Percentiles rank a stretch among this genome's conserved stretches.
Conservation (phyloP, 2,797 vertebrate genomes). For the Anableps anableps region DNA sequence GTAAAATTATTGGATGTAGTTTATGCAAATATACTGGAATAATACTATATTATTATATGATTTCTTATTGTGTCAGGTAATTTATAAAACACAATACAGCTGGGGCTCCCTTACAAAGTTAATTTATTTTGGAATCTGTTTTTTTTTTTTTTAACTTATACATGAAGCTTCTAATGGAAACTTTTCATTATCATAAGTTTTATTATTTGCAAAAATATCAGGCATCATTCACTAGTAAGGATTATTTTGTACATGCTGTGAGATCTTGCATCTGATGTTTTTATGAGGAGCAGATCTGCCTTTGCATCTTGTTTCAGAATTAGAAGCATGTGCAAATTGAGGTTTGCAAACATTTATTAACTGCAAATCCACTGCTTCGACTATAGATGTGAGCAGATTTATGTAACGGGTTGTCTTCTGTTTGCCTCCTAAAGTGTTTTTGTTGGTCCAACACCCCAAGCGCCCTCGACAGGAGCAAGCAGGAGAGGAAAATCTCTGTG, state of each 20-base stretch:
- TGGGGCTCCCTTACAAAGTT: neutral
- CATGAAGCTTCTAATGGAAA: neutral
- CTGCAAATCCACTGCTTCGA: conserved; percentile 47
- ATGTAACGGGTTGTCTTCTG: conserved; percentile 44
- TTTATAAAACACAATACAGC: neutral
- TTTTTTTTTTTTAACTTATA: no score
- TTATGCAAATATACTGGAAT: neutral
- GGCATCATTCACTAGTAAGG: no score
- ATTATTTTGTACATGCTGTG: no score
- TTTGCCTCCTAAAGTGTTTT: conserved; percentile 47
- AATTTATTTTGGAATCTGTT: neutral
- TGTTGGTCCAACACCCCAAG: conserved; percentile 46
- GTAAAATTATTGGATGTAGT: neutral
- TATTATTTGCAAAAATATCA: neutral
- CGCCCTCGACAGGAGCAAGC: conserved; percentile 44
- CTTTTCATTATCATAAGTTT: neutral
- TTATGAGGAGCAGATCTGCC: neutral
- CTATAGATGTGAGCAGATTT: conserved; percentile 42
- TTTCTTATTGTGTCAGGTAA: neutral
- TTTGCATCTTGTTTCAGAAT: neutral
- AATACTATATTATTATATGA: neutral
- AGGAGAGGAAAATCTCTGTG: conserved; percentile 66
- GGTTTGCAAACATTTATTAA: neutral
- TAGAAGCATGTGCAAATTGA: neutral
- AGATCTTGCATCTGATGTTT: neutral